These are phyloP conservation scores for Drosophila bocki DNA, from an alignment of 1,140 invertebrate genomes.

Conservation along the genomic window DNA sequence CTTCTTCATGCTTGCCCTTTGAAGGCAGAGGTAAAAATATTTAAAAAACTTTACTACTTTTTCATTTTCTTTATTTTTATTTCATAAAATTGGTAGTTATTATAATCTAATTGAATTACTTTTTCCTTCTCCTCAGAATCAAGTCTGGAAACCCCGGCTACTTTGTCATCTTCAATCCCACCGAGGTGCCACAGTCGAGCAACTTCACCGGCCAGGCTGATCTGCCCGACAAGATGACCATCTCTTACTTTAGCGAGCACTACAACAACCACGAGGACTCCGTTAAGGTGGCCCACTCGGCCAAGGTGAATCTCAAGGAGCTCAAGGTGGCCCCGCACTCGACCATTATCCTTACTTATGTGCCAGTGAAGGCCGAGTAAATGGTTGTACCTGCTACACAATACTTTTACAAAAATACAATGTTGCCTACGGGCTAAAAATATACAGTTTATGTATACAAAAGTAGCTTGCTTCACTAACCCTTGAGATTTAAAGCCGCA, in stretches of 20 bases:
- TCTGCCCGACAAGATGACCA: slow-evolving; percentile 87
- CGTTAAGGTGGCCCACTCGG: slow-evolving; percentile 79
- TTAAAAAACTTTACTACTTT: neutral
- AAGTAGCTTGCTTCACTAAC: slow-evolving; percentile 32
- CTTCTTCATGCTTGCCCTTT: slow-evolving; percentile 39
- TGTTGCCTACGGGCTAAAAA: slow-evolving; percentile 26
- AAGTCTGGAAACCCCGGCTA: slow-evolving; percentile 90
- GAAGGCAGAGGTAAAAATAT: slow-evolving; percentile 56
- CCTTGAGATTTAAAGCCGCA: slow-evolving; percentile 51
- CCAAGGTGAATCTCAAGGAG: slow-evolving; percentile 56
- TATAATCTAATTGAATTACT: neutral
- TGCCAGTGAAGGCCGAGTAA: slow-evolving; percentile 78
- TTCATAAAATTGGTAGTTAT: neutral
- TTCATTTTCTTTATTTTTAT: neutral
- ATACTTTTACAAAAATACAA: neutral
- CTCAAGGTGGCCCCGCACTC: slow-evolving; percentile 85
- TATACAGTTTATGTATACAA: slow-evolving; percentile 17
- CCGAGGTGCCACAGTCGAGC: slow-evolving; percentile 82
- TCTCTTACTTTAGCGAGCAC: slow-evolving; percentile 86
- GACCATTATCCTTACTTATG: slow-evolving; percentile 86
- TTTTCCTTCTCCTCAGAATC: slow-evolving; percentile 85
- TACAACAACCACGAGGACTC: slow-evolving; percentile 84
- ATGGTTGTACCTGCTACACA: neutral
- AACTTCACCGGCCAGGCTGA: slow-evolving; percentile 85
- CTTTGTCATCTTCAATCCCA: slow-evolving; percentile 88